Percentiles rank a stretch among this genome's conserved stretches.
Conservation (phyloP, 2,113 vertebrate species). For the Cyphomyrus plagiostoma region DNA sequence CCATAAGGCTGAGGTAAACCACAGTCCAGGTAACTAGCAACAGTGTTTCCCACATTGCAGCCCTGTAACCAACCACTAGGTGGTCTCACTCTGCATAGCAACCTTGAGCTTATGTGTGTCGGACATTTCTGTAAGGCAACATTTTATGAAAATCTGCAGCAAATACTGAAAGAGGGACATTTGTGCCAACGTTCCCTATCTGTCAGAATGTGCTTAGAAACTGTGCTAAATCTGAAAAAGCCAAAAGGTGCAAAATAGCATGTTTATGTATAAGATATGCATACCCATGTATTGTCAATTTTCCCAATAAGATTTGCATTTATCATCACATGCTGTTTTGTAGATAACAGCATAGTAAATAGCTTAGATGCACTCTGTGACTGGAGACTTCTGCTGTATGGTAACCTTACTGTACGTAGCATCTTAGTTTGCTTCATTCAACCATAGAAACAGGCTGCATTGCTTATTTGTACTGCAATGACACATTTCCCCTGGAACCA, state of each 20-base stretch:
- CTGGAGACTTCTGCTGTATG: background rate
- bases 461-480: background rate
- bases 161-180: background rate
- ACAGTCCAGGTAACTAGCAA: background rate
- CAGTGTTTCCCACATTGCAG: background rate
- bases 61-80: background rate
- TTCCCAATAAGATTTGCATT: background rate
- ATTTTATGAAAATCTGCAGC: background rate
- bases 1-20: background rate
- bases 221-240: background rate
- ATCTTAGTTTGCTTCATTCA: background rate
- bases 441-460: background rate
- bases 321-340: background rate
- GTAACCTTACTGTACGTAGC: background rate
- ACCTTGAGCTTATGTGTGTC: background rate
- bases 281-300: background rate
- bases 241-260: background rate
- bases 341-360: background rate
- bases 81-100: background rate
- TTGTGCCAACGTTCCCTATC: background rate
- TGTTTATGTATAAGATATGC: background rate
- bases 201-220: background rate
- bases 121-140: background rate
- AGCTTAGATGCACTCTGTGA: background rate
- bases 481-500: background rate